A percentile compares a stretch with the other conserved stretches of the same genome.
Conservation (phyloP, 2,113 vertebrate genomes). For the Ardeotis arabs region DNA sequence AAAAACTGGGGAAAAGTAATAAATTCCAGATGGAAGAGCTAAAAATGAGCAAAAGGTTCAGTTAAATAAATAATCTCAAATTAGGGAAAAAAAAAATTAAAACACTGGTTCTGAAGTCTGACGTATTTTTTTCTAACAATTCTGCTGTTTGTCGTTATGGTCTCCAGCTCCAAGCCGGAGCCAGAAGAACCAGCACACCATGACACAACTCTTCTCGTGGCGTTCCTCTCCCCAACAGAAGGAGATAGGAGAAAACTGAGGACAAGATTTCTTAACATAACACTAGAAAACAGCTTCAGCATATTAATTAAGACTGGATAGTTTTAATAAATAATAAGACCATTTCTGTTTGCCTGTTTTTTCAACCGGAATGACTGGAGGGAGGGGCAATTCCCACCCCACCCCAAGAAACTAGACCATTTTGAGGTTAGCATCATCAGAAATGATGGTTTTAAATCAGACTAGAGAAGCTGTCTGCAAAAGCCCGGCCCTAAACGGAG, state of each 20-base stretch:
- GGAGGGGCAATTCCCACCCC: neutral
- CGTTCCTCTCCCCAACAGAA: neutral
- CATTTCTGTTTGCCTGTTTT: neutral
- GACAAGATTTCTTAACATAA: neutral
- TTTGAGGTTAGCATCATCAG: neutral
- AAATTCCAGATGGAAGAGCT: neutral
- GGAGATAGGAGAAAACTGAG: neutral
- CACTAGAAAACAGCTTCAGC: neutral
- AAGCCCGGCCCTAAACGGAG: neutral
- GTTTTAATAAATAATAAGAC: neutral
- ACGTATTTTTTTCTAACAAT: neutral
- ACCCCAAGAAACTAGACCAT: neutral
- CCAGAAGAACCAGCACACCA: neutral
- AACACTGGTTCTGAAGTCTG: neutral
- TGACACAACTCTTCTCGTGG: neutral
- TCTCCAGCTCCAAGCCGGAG: neutral
- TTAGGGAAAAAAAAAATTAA: neutral
- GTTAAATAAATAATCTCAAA: neutral
- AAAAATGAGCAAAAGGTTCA: neutral
- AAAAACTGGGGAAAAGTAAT: neutral
- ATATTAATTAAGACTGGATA: neutral
- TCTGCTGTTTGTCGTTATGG: neutral
- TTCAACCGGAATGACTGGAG: neutral
- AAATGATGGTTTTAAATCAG: neutral
- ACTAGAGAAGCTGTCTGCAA: neutral